phyloP scores from a whole-genome alignment of 1,140 invertebrate species.

The Aricia agestis region DNA sequence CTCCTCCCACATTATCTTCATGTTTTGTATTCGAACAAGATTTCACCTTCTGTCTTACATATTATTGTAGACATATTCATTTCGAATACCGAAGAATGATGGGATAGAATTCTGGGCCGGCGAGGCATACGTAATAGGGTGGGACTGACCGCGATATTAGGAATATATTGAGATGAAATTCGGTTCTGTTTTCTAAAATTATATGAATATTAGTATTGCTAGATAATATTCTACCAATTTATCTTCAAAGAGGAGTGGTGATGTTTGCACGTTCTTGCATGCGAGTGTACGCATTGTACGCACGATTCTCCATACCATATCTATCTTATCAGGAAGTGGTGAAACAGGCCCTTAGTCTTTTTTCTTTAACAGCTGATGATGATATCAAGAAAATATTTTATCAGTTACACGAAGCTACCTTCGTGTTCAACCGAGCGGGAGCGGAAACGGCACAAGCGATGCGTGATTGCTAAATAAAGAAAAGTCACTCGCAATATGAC shows the following conservation, averaged over 20 bases:
- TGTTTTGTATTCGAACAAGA: no score
- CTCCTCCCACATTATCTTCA: no score
- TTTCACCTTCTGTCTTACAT: neutral
- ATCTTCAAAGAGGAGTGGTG: no score
- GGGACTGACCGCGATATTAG: neutral
- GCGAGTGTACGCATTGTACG: no score
- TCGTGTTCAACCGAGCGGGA: neutral
- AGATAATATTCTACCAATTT: no score
- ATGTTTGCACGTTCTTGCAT: no score
- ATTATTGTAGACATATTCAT: neutral
- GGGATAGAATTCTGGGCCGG: neutral
- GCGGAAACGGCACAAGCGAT: neutral
- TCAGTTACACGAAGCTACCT: neutral
- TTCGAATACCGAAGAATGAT: neutral
- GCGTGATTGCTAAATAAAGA: slow-evolving; percentile 12
- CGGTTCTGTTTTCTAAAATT: neutral
- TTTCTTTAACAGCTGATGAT: no score
- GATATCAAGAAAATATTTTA: neutral
- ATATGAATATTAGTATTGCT: no score
- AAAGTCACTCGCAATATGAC: slow-evolving; percentile 9
- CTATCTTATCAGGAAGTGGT: no score
- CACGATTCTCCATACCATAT: no score
- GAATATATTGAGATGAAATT: neutral
- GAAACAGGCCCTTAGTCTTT: no score
- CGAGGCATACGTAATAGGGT: neutral